Percentiles rank a stretch among this genome's conserved stretches.
Conservation (phyloP, 64 coral and sea anemone genomes). For the Dendronephthya gigantea region DNA sequence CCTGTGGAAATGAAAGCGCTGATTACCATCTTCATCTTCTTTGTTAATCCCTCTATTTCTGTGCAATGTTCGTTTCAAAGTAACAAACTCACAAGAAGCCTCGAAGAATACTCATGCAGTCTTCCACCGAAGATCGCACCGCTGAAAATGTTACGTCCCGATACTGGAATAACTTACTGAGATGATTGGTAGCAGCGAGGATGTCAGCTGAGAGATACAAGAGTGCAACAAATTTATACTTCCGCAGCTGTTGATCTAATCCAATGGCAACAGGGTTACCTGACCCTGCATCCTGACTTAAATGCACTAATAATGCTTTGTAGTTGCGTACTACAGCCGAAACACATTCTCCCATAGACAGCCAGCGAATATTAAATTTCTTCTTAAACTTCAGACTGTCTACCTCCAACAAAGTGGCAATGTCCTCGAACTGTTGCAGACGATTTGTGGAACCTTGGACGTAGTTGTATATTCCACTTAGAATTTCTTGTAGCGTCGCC, state of each 20-base stretch:
- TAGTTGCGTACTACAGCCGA: not conserved
- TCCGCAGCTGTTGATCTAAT: not conserved
- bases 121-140: not conserved
- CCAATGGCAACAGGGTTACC: not conserved
- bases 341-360: not conserved
- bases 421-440: not conserved
- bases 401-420: too few relatives aligned
- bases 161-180: slow-evolving; percentile 5
- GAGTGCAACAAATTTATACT: not conserved
- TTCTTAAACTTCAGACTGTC: too few relatives aligned
- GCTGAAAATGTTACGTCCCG: not conserved
- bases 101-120: too few relatives aligned
- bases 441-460: not conserved
- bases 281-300: not conserved
- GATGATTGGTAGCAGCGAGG: not conserved
- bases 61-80: too few relatives aligned
- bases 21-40: too few relatives aligned
- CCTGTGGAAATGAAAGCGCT: too few relatives aligned
- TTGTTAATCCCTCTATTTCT: too few relatives aligned
- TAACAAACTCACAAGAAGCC: too few relatives aligned
- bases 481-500: not conserved
- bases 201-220: not conserved
- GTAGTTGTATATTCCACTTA: not conserved
- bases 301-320: not conserved
- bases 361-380: not conserved